Evolutionary conservation across 1,140 invertebrate genomes (phyloP), one percentile per base, ranked within the genome.

Genomic region (Asbolus verrucosus): DNA sequence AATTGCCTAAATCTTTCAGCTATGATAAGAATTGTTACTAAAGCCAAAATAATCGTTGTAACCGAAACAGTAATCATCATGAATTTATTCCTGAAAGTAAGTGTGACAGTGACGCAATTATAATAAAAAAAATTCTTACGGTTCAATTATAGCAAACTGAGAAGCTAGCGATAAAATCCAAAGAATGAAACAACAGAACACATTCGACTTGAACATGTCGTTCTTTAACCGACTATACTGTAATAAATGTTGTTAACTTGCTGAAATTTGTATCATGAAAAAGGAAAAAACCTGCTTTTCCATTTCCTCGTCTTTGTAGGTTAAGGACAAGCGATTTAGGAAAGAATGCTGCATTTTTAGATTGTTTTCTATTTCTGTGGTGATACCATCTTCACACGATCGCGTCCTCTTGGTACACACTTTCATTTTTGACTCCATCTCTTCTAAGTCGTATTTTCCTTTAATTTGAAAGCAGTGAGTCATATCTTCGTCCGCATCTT

Each of bases 151-250:
- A 67, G 16, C 59, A 0, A 73, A 14, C 50, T 79, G 77, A 66
- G 91, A 90, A 24, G 90, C 83, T n/a, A 93, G 89, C 19, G 96
- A 94, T 78, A 96, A 94, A 24, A 96, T 82, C 93, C 95, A 96
- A 46, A 97, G 89, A 63, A 96, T 88, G 77, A 94, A 90, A 74
- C 94, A 94, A 81, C 94, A 97, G 73, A 94, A 87, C 85, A 97
- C 92, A 80, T 97, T 97, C 1, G 94, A 97, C 78, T 93, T 95
- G 83, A 96, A 96, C 88, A 96, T 95, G 74, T 94, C 93, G 81
- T 97, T 94, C 67, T 93, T 89, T 11, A 95, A 83, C 76, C 93
- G 89, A 46, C 90, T 91, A 82, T 96, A 97, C 46, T 54, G 18
- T n/a, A 54, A 27, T 21, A 11, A 27, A 0, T 2, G 19, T 24